Evolutionary conservation across 2,797 vertebrate species (phyloP), one percentile per base, ranked within the genome.

Genomic region (Sibirionetta formosa): DNA sequence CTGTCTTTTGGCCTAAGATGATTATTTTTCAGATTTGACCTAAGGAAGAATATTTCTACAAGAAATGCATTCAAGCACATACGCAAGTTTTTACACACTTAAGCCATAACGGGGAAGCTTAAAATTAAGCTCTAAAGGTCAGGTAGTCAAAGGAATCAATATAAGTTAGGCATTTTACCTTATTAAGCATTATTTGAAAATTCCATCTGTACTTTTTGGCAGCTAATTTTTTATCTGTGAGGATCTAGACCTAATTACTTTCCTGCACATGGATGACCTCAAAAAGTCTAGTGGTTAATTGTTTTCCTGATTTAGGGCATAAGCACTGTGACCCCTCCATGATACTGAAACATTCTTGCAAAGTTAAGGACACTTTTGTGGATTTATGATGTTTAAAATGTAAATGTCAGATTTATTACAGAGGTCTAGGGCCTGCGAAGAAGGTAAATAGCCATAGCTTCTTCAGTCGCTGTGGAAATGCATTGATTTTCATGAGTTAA

Each of bases 51-150:
- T 73, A 24, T 58, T 75, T 75, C 27, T 44, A 26, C 42, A 72
- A 69, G 40, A 91, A 91, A 66, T 0, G 2, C 36, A 76, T 78
- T 63, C 77, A 88, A 93, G 46, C 0, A 0, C 61, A 65, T 51
- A 63, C 22, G 69, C 76, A 81, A 84, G 72, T 86, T 86, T 93
- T 78, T 48, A 79, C 50, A 88, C 44, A 71, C 58, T 95, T 88
- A 86, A 96, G 81, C 51, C 51, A 56, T 91, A 82, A 90, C 76
- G 48, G n/a, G 46, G 40, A 82, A 93, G 73, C 70, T 94, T 94
- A 94, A 91, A 94, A 95, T 94, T 92, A 92, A 94, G 65, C 76
- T 86, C 31, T 86, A 96, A 94, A 93, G 91, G 92, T 93, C 86
- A 88, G 50, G 54, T 95, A 96, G 91, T 88, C 58, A 95, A 92